Percentiles rank a stretch among this genome's conserved stretches.
phyloP scores from a whole-genome alignment of 2,888 invertebrate species.

The Lochmaea crataegi region DNA sequence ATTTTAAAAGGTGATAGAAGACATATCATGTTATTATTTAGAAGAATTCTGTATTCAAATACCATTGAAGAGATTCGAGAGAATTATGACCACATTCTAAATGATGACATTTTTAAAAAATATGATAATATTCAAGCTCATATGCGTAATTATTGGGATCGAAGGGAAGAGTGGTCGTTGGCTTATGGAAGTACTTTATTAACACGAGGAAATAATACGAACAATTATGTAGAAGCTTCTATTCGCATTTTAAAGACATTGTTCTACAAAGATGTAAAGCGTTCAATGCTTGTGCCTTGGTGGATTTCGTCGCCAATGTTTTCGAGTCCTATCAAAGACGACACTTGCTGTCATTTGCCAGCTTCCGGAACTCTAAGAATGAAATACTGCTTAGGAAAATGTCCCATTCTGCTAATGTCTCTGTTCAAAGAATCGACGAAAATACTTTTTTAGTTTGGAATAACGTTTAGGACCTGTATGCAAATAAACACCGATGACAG shows the following conservation, averaged over 20 bases:
- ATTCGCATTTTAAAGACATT: no score
- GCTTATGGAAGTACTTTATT: no score
- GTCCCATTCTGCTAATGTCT: neutral
- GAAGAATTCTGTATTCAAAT: slow-evolving; percentile 9
- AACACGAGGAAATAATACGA: no score
- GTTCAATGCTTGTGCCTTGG: no score
- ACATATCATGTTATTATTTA: slow-evolving; percentile 11
- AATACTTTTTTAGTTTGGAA: no score
- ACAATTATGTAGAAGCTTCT: no score
- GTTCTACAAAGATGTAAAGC: no score
- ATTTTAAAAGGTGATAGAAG: neutral
- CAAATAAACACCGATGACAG: slow-evolving; percentile 10
- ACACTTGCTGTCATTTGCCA: neutral
- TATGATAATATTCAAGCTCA: slow-evolving; percentile 12
- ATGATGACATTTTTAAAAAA: neutral
- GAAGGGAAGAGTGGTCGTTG: neutral
- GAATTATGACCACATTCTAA: neutral
- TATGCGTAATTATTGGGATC: slow-evolving; percentile 13
- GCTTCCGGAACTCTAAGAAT: neutral
- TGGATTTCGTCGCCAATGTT: no score
- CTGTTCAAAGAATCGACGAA: neutral
- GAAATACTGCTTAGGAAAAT: neutral
- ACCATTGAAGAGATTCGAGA: neutral
- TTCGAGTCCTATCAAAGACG: no score
- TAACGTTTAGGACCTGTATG: slow-evolving; percentile 1